Percentiles rank a stretch among this genome's conserved stretches.
These are phyloP conservation scores for Atlantisia rogersi DNA, from an alignment of 2,113 vertebrate species.

Conservation along the genomic window DNA sequence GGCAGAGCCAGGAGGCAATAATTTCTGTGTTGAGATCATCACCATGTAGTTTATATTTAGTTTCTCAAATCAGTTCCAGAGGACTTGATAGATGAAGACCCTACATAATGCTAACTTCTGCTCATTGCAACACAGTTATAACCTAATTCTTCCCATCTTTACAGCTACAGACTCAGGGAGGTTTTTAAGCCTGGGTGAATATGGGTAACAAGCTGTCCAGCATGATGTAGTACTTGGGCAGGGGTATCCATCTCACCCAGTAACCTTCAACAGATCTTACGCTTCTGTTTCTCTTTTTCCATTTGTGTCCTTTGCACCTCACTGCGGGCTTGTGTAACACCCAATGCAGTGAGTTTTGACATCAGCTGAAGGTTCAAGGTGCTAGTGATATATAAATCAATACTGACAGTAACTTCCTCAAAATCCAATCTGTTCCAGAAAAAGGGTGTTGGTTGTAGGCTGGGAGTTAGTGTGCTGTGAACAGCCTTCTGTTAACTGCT, in stretches of 20 bases:
- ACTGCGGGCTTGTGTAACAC: neutral
- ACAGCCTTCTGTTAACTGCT: neutral
- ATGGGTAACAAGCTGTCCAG: neutral
- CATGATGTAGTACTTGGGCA: neutral
- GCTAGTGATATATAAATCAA: neutral
- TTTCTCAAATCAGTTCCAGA: neutral
- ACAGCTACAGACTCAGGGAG: neutral
- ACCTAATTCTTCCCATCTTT: neutral
- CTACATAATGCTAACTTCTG: neutral
- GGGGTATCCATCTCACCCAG: neutral
- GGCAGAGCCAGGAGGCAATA: neutral
- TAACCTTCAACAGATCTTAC: neutral
- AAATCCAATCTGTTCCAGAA: neutral
- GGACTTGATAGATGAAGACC: neutral
- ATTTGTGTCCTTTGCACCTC: neutral
- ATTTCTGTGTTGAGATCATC: neutral
- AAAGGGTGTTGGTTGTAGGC: neutral
- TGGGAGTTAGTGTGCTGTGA: neutral
- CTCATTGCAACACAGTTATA: neutral
- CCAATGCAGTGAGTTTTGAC: neutral
- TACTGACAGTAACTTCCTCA: neutral
- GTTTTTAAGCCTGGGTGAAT: neutral
- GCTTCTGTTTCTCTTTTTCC: neutral
- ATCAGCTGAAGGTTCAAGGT: neutral
- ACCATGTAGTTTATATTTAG: neutral